Evolutionary conservation across 2,113 vertebrate species (phyloP), one percentile per base, ranked within the genome.

Genomic region (Empidonax traillii): DNA sequence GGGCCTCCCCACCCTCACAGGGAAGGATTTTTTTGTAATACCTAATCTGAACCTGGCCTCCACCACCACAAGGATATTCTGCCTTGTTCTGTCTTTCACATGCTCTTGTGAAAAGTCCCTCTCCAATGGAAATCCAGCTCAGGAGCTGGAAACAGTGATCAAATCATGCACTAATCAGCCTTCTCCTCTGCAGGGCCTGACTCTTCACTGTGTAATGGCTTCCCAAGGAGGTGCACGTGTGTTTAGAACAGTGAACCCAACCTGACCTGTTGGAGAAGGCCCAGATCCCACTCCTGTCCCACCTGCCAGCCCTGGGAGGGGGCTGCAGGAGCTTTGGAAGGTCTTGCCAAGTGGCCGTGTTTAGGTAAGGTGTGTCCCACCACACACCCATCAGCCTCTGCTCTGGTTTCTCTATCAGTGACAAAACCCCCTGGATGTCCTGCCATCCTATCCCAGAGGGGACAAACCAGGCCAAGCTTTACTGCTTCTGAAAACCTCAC

Each of bases 201-300:
- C 33, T 53, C 47, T 13, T 35, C 3, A 4, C 28, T 46, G 51
- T 6, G 35, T 33, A 30, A 21, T 7, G 24, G 18, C 77, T 84
- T 85, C 55, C 56, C 2, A 5, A 8, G 9, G 25, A 39, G 65
- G 46, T 17, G 4, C 31, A 67, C 37, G 28, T 66, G 33, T 19
- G 44, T 56, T 73, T 37, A 65, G 68, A 49, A 69, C 0, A 0
- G 27, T 0, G 0, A 20, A 30, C 55, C 58, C 58, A 69, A 52
- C 35, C 12, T 27, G 31, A 30, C 6, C 61, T 1, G 0, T 6
- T 56, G 82, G 49, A 47, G 51, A 77, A 13, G 30, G 49, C 0
- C 1, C 35, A 43, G 55, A 25, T 47, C 39, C 47, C 56, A 7
- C 25, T 74, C 43, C 23, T 8, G 14, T 22, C 55, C 46, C 3